These are phyloP conservation scores for Heterodera filipjevi DNA, from an alignment of 2,888 invertebrate genomes.

Conservation along the genomic window DNA sequence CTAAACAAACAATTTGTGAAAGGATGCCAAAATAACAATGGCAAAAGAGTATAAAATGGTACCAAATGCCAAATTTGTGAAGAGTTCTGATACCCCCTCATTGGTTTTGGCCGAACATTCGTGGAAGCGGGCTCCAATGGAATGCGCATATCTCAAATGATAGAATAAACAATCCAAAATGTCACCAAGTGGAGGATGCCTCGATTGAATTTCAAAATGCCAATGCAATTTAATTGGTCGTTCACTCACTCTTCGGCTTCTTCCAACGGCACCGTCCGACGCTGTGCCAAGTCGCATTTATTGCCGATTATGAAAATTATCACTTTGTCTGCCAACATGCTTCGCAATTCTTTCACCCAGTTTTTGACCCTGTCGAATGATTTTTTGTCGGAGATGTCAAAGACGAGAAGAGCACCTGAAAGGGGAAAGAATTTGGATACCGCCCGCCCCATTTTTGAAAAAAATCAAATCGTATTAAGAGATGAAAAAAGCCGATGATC, in stretches of 20 bases:
- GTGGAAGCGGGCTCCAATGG: slow-evolving; percentile 68
- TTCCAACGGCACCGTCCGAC: slow-evolving; percentile 81
- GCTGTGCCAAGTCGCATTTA: slow-evolving; percentile 91
- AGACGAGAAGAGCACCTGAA: slow-evolving; percentile 84
- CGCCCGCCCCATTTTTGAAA: no score
- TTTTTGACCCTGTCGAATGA: slow-evolving; percentile 85
- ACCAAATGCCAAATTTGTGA: slow-evolving; percentile 67
- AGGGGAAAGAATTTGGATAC: no score
- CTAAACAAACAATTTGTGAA: slow-evolving; percentile 28
- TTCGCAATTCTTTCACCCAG: slow-evolving; percentile 95
- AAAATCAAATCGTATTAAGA: no score
- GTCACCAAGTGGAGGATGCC: no score
- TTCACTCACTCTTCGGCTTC: slow-evolving; percentile 79
- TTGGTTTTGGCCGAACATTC: slow-evolving; percentile 69
- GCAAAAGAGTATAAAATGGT: no score
- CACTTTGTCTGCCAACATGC: slow-evolving; percentile 93
- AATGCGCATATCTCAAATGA: slow-evolving; percentile 66
- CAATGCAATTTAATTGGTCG: not conserved
- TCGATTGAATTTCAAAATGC: no score
- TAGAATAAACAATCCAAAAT: not conserved
- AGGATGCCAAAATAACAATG: not conserved
- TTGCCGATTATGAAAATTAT: slow-evolving; percentile 92
- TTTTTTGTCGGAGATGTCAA: slow-evolving; percentile 95
- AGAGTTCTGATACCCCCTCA: slow-evolving; percentile 68
- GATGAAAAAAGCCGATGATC: no score